Base-by-base conservation (phyloP, 2,797 vertebrate genomes). In the Anguilla pacifica region DNA sequence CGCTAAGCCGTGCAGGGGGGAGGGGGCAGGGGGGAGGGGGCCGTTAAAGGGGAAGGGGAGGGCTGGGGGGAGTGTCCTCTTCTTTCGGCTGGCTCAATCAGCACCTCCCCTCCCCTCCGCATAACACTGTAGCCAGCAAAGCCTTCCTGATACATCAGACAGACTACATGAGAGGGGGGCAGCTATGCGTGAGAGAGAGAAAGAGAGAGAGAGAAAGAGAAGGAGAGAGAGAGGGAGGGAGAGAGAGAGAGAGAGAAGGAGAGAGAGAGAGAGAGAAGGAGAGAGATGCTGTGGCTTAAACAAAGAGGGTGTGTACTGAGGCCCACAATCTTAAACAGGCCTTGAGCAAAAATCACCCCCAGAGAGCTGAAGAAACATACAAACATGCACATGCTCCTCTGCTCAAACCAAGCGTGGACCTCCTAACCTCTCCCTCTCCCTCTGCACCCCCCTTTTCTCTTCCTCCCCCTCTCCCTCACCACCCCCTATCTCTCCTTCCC, bases 81-180 rank as follows among this genome's bases (percentile, higher is more conserved):
- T 81, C 77, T 19, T 53, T 82, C 61, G 82, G 49, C 46, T n/a
- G 82, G 22, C 82, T 53, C 59, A 39, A 17, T 31, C 61, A n/a
- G 43, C 22, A 61, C 35, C 86, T 53, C 86, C 86, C 79, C 55
- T 64, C 46, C 72, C 10, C 55, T 64, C 79, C 88, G 59, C 83
- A 90, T 11, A 86, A 82, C 86, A 19, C n/a, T 46, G 93, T 22
- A 43, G 83, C 64, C 51, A 25, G 64, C 59, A 72, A 53, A 61
- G 64, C 85, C 85, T 81, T 57, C 31, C 70, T 70, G 57, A 77
- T 74, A 82, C 83, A 35, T 86, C 85, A 70, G 87, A 43, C 72
- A 88, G 74, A 57, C 28, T 83, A 85, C 70, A 87, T 43, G 51
- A 87, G 39, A 51, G 61, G 67, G 70, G 31, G 46, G 61, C 64